phyloP scores from a whole-genome alignment of 2,888 invertebrate species.

The Lepidocyrtoides sp. region DNA sequence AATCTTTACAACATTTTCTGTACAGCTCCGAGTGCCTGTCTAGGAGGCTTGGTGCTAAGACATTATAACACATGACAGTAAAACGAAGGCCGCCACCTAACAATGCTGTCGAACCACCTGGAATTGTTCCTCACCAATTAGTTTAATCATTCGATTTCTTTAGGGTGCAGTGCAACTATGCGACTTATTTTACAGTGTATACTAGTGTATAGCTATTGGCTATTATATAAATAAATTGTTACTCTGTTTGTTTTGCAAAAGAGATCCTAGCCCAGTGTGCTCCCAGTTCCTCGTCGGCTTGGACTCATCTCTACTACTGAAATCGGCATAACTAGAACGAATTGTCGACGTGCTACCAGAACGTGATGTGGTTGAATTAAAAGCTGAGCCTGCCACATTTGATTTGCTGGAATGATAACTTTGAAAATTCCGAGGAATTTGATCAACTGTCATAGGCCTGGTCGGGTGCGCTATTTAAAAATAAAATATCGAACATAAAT shows the following conservation, averaged over 20 bases:
- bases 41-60: conserved; percentile 94
- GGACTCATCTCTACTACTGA: neutral
- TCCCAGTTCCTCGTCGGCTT: conserved; percentile 72
- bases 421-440: neutral
- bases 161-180: too few species aligned
- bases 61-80: conserved; percentile 94
- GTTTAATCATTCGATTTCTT: neutral
- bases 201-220: neutral
- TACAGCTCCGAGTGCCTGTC: conserved; percentile 92
- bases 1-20: conserved; percentile 88
- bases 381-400: neutral
- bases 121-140: neutral
- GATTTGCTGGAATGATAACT: conserved; percentile 3
- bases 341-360: neutral
- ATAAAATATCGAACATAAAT: neutral
- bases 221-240: neutral
- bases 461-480: neutral
- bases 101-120: conserved; percentile 66
- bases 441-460: neutral
- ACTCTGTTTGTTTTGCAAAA: conserved; percentile 61
- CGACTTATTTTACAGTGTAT: neutral
- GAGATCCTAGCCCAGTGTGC: conserved; percentile 76
- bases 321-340: neutral
- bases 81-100: conserved; percentile 87
- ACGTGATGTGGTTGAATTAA: too few species aligned